A percentile compares a stretch with the other conserved stretches of the same genome.
Evolutionary conservation across 2,113 vertebrate genomes (phyloP).

Genomic region (Pongo pygmaeus): DNA sequence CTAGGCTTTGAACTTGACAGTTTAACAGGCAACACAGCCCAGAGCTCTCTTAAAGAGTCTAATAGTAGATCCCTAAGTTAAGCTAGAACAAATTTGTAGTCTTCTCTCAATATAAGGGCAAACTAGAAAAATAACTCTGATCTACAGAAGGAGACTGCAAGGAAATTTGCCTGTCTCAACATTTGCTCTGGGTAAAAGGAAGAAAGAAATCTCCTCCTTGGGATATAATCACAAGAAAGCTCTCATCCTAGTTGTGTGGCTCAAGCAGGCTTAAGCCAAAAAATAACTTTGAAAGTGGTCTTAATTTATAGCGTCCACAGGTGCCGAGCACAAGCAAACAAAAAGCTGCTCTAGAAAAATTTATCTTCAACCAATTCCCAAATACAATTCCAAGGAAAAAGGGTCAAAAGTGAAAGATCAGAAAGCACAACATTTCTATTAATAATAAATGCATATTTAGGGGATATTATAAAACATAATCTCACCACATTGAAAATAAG

Average conservation of each 20-base stretch:
- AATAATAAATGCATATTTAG: neutral
- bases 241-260: neutral
- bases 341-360: neutral
- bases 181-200: neutral
- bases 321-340: neutral
- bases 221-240: too few species aligned
- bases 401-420: neutral
- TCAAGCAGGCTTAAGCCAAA: neutral
- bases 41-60: neutral
- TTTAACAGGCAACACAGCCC: neutral
- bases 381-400: neutral
- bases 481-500: neutral
- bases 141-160: neutral
- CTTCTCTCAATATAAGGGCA: neutral
- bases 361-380: neutral
- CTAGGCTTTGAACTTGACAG: neutral
- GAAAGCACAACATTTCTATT: neutral
- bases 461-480: too few species aligned
- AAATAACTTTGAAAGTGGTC: neutral
- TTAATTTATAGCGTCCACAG: neutral
- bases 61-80: neutral
- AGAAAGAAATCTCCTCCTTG: neutral
- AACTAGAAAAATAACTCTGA: neutral
- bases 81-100: neutral
- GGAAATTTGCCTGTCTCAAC: too few species aligned